A percentile compares a stretch with the other conserved stretches of the same genome.
Evolutionary conservation across 1,140 invertebrate genomes (phyloP).

Genomic region (Orchesella cincta): DNA sequence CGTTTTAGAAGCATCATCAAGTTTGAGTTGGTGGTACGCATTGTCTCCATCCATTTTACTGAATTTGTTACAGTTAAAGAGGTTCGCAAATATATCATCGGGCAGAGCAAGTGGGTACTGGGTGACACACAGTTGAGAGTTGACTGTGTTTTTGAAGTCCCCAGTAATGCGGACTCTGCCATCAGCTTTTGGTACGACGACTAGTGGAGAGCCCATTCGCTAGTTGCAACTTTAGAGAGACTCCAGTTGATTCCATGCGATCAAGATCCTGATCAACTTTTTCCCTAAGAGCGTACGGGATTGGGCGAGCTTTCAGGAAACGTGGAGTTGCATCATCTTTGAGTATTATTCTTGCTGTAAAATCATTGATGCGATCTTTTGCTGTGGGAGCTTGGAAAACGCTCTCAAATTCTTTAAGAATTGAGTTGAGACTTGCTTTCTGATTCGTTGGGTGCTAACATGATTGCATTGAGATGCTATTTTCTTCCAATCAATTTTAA

Average conservation of each 20-base stretch:
- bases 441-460: neutral
- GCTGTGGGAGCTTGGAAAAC: conserved; percentile 16
- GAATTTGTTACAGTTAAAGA: too few species aligned
- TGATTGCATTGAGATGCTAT: too few species aligned
- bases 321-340: too few species aligned
- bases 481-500: conserved; percentile 9
- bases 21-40: conserved; percentile 56
- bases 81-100: conserved; percentile 53
- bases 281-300: conserved; percentile 49
- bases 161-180: too few species aligned
- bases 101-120: conserved; percentile 53
- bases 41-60: conserved; percentile 54
- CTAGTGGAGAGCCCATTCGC: too few species aligned
- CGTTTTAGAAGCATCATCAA: conserved; percentile 52
- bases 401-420: conserved; percentile 23
- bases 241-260: too few species aligned
- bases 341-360: conserved; percentile 31
- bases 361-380: neutral
- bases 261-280: too few species aligned
- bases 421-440: neutral
- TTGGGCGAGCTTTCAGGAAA: too few species aligned
- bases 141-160: too few species aligned
- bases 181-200: too few species aligned
- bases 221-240: too few species aligned
- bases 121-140: conserved; percentile 52